Evolutionary conservation across 1,140 invertebrate genomes (phyloP).

Genomic region (Drosophila bifasciata): DNA sequence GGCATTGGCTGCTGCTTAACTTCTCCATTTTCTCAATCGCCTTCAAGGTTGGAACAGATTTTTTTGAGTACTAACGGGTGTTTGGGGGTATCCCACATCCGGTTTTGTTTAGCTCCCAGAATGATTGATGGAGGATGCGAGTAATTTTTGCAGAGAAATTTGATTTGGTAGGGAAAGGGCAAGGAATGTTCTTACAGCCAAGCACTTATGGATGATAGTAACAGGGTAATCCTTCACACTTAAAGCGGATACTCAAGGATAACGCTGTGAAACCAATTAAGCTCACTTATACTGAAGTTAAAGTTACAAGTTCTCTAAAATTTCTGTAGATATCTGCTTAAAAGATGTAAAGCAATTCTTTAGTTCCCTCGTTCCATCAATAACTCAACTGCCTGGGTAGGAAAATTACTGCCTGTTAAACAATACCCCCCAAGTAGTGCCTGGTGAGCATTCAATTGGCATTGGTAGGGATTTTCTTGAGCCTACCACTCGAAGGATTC

Average conservation of each 20-base stretch:
- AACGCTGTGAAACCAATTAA: too few relatives aligned
- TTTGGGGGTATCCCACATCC: slow-evolving; percentile 27
- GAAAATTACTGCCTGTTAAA: slow-evolving; percentile 15
- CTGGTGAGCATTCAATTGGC: slow-evolving; percentile 22
- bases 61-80: not conserved
- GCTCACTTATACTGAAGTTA: too few relatives aligned
- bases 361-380: too few relatives aligned
- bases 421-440: slow-evolving; percentile 13
- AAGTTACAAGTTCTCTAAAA: too few relatives aligned
- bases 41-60: slow-evolving; percentile 52
- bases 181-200: not conserved
- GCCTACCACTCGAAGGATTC: slow-evolving; percentile 7
- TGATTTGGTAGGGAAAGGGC: not conserved
- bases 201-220: not conserved
- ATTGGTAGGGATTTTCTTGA: slow-evolving; percentile 9
- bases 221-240: not conserved
- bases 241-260: too few relatives aligned
- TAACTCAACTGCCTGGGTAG: not conserved
- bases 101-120: slow-evolving; percentile 14
- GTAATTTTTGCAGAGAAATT: not conserved
- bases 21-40: slow-evolving; percentile 35
- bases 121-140: slow-evolving; percentile 28
- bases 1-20: slow-evolving; percentile 41
- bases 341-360: too few relatives aligned
- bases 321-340: too few relatives aligned